These are phyloP conservation scores for Drosophila atroscutellata DNA, from an alignment of 2,888 invertebrate species.

Conservation along the genomic window DNA sequence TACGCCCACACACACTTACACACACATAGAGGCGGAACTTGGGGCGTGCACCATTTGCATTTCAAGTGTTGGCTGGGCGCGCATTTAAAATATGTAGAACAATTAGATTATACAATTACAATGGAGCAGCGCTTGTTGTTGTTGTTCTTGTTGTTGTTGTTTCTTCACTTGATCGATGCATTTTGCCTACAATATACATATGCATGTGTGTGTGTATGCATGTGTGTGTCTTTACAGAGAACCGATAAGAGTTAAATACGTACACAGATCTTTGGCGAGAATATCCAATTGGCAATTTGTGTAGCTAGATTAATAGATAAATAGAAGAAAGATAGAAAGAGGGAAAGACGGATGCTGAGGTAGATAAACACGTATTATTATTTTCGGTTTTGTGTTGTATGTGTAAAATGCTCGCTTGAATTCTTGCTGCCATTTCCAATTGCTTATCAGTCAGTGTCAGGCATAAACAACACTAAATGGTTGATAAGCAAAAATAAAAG, in stretches of 20 bases:
- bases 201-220: not conserved
- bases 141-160: not conserved
- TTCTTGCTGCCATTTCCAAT: slow-evolving; percentile 42
- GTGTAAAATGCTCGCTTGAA: not conserved
- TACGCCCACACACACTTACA: slow-evolving; percentile 7
- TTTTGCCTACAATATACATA: not conserved
- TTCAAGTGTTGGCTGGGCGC: slow-evolving; percentile 45
- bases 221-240: not conserved
- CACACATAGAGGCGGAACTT: not conserved
- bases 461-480: slow-evolving; percentile 17
- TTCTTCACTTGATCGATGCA: slow-evolving; percentile 29
- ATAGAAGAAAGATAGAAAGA: not conserved
- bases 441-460: slow-evolving; percentile 45
- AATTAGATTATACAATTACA: slow-evolving; percentile 75
- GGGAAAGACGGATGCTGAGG: not conserved
- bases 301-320: not conserved
- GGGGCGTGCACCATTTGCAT: slow-evolving; percentile 44
- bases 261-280: not conserved
- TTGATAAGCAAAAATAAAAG: slow-evolving; percentile 37
- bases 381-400: not conserved
- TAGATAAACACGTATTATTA: not conserved
- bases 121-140: not conserved
- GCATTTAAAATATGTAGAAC: slow-evolving; percentile 65
- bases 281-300: not conserved
- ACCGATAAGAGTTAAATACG: not conserved